phyloP scores from a whole-genome alignment of 2,797 vertebrate genomes.

The Squalus acanthias region DNA sequence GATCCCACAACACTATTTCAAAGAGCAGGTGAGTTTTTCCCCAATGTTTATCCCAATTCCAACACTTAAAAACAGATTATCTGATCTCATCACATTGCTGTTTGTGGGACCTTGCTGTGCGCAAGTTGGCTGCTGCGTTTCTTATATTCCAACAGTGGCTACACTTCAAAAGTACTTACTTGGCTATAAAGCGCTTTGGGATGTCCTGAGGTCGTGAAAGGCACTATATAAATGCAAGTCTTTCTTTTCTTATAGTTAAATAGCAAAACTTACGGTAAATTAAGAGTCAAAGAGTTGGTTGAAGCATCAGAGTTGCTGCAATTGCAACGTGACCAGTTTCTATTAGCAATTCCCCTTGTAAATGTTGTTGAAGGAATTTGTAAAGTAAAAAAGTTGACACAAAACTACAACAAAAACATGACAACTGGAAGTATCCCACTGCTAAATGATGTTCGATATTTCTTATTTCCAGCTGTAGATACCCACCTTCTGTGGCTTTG shows the following conservation, averaged over 20 bases:
- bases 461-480: slow-evolving; percentile 36
- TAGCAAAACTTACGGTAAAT: neutral
- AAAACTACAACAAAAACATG: neutral
- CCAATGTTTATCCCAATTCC: neutral
- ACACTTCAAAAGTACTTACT: neutral
- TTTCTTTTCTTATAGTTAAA: neutral
- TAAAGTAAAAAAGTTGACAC: neutral
- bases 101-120: neutral
- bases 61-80: neutral
- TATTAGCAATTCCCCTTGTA: neutral
- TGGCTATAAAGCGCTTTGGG: neutral
- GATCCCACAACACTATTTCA: neutral
- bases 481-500: slow-evolving; percentile 64
- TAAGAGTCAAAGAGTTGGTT: neutral
- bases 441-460: neutral
- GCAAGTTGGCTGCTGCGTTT: neutral
- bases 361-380: neutral
- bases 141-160: neutral
- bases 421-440: neutral
- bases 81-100: too few relatives aligned
- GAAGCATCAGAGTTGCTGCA: neutral
- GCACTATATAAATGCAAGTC: neutral
- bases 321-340: too few relatives aligned
- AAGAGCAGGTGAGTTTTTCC: neutral
- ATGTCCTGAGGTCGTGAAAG: neutral